These are phyloP conservation scores for Exocentrus adspersus DNA, from an alignment of 2,888 invertebrate species.

Conservation along the genomic window DNA sequence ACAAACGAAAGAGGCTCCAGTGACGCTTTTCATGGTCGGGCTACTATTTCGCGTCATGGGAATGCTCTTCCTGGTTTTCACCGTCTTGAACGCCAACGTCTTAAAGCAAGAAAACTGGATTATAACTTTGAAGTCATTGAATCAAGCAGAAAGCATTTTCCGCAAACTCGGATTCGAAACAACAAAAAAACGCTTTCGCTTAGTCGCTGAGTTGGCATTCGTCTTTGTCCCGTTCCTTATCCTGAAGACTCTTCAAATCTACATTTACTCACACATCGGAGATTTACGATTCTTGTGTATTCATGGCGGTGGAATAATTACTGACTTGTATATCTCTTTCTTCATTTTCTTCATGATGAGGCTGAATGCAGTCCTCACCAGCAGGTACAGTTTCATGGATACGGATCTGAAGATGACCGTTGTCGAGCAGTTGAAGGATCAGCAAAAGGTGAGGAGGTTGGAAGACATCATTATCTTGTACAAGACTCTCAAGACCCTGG, in stretches of 20 bases:
- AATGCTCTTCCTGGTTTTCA: background rate
- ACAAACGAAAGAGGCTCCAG: background rate
- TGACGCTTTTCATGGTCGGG: background rate
- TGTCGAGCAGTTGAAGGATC: background rate
- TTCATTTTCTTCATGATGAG: background rate
- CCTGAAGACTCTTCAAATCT: no score
- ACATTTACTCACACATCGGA: background rate
- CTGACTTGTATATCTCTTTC: background rate
- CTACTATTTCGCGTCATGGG: background rate
- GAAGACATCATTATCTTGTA: background rate
- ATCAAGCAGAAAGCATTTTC: background rate
- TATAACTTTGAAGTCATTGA: background rate
- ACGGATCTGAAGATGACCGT: background rate
- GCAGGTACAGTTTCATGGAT: background rate
- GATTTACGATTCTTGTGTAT: background rate
- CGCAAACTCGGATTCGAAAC: background rate
- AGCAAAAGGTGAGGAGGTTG: background rate
- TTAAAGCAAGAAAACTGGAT: background rate
- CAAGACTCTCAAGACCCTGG: background rate
- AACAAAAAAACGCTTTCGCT: background rate
- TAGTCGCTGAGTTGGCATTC: background rate
- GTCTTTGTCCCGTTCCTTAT: background rate
- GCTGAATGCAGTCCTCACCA: background rate
- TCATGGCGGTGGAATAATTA: background rate
- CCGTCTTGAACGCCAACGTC: background rate